phyloP scores from a whole-genome alignment of 2,113 vertebrate species.

The Macheiramphus alcinus region DNA sequence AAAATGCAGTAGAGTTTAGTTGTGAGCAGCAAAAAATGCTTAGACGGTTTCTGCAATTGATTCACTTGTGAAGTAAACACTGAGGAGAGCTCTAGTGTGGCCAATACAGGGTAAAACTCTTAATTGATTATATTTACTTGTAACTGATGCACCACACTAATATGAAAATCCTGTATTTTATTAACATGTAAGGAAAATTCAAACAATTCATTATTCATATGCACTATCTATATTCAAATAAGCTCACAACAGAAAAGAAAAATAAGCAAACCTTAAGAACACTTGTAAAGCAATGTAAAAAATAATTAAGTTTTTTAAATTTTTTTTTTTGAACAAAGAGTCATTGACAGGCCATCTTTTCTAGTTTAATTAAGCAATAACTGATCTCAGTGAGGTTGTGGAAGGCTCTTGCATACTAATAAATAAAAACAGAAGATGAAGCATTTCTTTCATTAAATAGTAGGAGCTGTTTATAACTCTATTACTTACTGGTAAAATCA shows the following conservation, averaged over 20 bases:
- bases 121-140: not conserved
- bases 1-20: not conserved
- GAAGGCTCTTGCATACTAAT: conserved; percentile 67
- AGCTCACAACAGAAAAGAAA: not conserved
- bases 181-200: not conserved
- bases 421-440: conserved; percentile 69
- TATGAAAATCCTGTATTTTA: not conserved
- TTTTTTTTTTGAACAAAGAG: conserved; percentile 55
- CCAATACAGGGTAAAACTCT: conserved; percentile 26
- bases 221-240: not conserved
- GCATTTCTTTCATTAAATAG: conserved; percentile 73
- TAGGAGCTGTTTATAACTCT: conserved; percentile 74
- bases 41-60: not conserved
- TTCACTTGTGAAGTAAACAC: not conserved
- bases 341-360: conserved; percentile 68
- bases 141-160: not conserved
- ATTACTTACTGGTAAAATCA: conserved; percentile 77
- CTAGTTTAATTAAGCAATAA: conserved; percentile 73
- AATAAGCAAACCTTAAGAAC: not conserved
- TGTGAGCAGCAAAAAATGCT: not conserved
- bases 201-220: not conserved
- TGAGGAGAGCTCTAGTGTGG: not conserved
- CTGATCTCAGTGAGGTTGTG: conserved; percentile 52
- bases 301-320: conserved; percentile 4
- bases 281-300: conserved; percentile 39